phyloP scores from a whole-genome alignment of 2,797 vertebrate species.

The Sebastes hubbsi region DNA sequence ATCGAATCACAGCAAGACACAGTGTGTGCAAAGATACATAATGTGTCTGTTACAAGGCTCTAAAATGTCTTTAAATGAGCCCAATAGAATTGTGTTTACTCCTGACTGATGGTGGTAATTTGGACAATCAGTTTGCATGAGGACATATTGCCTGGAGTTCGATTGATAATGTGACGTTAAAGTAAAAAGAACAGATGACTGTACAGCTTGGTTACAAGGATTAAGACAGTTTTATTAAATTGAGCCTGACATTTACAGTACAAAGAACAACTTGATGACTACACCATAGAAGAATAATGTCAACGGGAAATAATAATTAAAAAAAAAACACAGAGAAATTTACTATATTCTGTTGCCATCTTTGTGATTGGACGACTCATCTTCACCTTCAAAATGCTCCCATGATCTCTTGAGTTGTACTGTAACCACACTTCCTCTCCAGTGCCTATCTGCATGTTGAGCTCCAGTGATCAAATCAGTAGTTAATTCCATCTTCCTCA shows the following conservation, averaged over 20 bases:
- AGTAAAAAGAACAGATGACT: slow-evolving; percentile 4
- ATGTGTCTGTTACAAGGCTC: not conserved
- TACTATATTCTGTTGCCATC: not conserved
- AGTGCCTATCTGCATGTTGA: slow-evolving; percentile 18
- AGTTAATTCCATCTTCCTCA: slow-evolving; percentile 10
- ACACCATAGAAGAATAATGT: not conserved
- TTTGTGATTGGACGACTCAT: not conserved
- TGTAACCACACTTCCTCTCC: not conserved
- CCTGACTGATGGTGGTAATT: not conserved
- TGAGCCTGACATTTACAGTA: slow-evolving; percentile 46
- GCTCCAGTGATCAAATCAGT: slow-evolving; percentile 35
- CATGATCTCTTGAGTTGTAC: slow-evolving; percentile 10
- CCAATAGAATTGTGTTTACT: slow-evolving; percentile 3
- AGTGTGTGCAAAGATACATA: slow-evolving; percentile 1
- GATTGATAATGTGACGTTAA: not conserved
- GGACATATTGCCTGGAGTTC: not conserved
- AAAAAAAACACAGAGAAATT: not conserved
- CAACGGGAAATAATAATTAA: not conserved
- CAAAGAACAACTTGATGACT: slow-evolving; percentile 35
- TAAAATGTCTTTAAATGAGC: not conserved
- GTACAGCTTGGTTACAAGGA: slow-evolving; percentile 3
- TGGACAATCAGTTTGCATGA: not conserved
- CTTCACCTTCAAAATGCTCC: slow-evolving; percentile 25
- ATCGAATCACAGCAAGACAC: not conserved
- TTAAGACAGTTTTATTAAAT: slow-evolving; percentile 28